phyloP scores from a whole-genome alignment of 2,113 vertebrate genomes.

The Penelope pileata region DNA sequence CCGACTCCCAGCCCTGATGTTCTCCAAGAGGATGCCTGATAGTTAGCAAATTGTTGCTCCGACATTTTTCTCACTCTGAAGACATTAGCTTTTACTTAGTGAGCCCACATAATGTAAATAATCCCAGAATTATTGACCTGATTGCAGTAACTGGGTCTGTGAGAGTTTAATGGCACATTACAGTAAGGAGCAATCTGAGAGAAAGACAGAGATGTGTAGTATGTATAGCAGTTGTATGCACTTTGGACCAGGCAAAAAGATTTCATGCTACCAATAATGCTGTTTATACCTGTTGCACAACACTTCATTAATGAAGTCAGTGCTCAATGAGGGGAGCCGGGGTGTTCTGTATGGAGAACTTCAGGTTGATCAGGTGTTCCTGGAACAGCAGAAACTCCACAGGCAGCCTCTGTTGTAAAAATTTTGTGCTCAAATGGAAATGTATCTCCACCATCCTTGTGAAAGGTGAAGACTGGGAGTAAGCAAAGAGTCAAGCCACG shows the following conservation, averaged over 20 bases:
- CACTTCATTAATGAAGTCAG: not conserved
- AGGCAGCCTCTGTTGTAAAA: not conserved
- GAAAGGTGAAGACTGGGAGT: not conserved
- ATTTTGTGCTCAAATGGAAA: not conserved
- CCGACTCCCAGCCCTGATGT: not conserved
- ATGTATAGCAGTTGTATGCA: rapidly evolving
- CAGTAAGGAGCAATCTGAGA: not conserved
- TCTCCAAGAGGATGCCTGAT: not conserved
- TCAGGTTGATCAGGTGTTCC: not conserved
- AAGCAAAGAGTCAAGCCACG: not conserved
- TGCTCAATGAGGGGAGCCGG: not conserved
- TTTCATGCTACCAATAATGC: not conserved
- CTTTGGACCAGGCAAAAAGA: not conserved
- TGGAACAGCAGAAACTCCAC: not conserved
- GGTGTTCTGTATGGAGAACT: not conserved
- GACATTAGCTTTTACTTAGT: not conserved
- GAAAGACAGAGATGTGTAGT: not conserved
- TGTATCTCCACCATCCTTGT: not conserved
- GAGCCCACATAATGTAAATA: not conserved
- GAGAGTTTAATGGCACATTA: not conserved
- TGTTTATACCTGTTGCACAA: not conserved
- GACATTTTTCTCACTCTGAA: not conserved
- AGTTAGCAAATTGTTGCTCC: not conserved
- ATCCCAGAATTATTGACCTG: not conserved
- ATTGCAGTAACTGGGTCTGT: not conserved